phyloP scores from a whole-genome alignment of 2,797 vertebrate species.

The Anguilla pacifica region DNA sequence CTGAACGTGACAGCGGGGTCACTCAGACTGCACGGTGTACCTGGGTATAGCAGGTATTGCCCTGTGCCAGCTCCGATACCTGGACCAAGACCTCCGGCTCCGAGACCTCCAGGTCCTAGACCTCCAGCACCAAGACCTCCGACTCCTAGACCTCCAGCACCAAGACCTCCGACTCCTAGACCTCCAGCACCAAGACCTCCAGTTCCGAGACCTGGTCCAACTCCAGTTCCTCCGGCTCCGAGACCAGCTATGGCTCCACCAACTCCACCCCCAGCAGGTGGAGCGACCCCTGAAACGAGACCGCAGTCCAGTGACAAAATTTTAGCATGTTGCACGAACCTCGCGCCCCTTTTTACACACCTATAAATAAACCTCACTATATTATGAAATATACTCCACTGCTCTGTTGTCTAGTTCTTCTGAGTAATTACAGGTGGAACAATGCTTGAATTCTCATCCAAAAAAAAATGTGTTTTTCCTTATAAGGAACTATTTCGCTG shows the following conservation, averaged over 20 bases:
- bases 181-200: constrained; percentile 33
- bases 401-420: too few species aligned
- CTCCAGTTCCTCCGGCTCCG: constrained; percentile 50
- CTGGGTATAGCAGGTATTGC: constrained; percentile 20
- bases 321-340: neutral
- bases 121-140: constrained; percentile 42
- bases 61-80: constrained; percentile 18
- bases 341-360: too few species aligned
- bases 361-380: too few species aligned
- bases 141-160: constrained; percentile 25
- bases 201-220: constrained; percentile 54
- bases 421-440: too few species aligned
- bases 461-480: neutral
- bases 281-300: constrained; percentile 64
- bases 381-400: too few species aligned
- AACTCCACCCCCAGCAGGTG: constrained; percentile 61
- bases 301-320: neutral
- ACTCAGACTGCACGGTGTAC: neutral
- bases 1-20: neutral
- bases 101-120: constrained; percentile 19
- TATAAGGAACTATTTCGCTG: neutral
- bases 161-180: constrained; percentile 27
- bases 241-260: constrained; percentile 50
- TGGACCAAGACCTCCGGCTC: neutral
- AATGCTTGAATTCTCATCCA: neutral